Evolutionary conservation across 1,140 invertebrate genomes (phyloP).

Genomic region (Drosophila aff.): DNA sequence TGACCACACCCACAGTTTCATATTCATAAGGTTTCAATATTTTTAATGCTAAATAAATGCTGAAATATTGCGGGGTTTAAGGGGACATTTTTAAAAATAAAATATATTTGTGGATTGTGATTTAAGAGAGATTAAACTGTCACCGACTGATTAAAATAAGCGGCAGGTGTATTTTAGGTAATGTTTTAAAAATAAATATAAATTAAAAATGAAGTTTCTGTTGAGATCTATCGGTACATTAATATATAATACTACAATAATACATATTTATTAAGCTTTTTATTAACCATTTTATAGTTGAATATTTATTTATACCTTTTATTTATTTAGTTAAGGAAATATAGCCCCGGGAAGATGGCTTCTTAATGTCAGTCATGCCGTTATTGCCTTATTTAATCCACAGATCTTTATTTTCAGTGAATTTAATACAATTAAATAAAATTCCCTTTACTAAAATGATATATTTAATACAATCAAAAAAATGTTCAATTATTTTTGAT

Average conservation of each 20-base stretch:
- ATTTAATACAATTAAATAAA: not conserved
- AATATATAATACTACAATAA: too few species aligned
- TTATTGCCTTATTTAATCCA: not conserved
- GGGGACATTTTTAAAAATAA: too few species aligned
- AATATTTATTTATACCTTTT: too few species aligned
- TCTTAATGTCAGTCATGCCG: too few species aligned
- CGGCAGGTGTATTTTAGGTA: too few species aligned
- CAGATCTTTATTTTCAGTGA: not conserved
- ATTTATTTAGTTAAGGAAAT: too few species aligned
- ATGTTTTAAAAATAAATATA: too few species aligned
- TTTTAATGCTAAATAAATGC: not conserved
- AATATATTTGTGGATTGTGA: not conserved
- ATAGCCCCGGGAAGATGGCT: too few species aligned
- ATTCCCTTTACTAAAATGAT: not conserved
- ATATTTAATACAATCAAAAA: not conserved
- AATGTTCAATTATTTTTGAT: fast-evolving
- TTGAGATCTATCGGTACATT: too few species aligned
- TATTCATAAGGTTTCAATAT: conserved; percentile 5
- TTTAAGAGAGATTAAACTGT: not conserved
- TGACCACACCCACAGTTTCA: not conserved
- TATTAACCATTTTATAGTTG: too few species aligned
- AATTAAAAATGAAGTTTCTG: too few species aligned
- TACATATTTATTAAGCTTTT: too few species aligned
- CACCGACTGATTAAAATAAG: not conserved
- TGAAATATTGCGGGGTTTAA: not conserved